Percentiles rank a stretch among this genome's conserved stretches.
These are phyloP conservation scores for Aurelia aurita complex sp. Pacific DNA, from an alignment of 30 jellyfish, hydroid and myxozoan genomes.

Conservation along the genomic window DNA sequence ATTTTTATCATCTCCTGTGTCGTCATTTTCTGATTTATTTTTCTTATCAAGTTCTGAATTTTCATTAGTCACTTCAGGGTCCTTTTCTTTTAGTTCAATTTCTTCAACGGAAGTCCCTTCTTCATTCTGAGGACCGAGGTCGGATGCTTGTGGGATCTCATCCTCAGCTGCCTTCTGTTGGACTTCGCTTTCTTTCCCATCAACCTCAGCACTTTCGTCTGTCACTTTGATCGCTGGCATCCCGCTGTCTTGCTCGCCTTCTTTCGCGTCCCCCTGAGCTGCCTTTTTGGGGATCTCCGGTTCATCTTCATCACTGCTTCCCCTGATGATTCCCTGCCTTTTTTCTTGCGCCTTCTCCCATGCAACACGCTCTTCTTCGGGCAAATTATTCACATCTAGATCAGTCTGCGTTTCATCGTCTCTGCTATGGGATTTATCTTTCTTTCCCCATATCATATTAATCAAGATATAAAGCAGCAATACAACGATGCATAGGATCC, in stretches of 20 bases:
- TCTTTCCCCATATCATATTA: slow-evolving; percentile 94
- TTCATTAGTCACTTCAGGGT: background rate
- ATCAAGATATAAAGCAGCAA: slow-evolving; percentile 82
- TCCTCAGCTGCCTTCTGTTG: background rate
- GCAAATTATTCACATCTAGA: slow-evolving; percentile 61
- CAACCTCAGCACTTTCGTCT: slow-evolving; percentile 6
- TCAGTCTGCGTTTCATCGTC: slow-evolving; percentile 99
- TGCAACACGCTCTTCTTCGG: slow-evolving; percentile 63
- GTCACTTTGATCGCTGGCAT: background rate
- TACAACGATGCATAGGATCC: slow-evolving; percentile 94
- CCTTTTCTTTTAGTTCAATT: slow-evolving; percentile 24
- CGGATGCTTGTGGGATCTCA: slow-evolving; percentile 39
- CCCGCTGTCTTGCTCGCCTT: background rate
- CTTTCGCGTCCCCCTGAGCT: background rate
- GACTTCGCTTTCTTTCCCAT: background rate
- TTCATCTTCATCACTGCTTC: slow-evolving; percentile 33
- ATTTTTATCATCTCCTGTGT: slow-evolving; percentile 2
- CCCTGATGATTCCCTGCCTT: slow-evolving; percentile 19
- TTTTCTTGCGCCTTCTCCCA: slow-evolving; percentile 69
- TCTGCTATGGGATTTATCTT: slow-evolving; percentile 75
- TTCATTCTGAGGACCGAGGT: slow-evolving; percentile 2
- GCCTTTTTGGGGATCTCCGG: background rate
- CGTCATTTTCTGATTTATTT: background rate
- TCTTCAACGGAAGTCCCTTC: slow-evolving; percentile 30
- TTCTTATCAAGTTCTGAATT: background rate